Percentiles rank a stretch among this genome's conserved stretches.
These are phyloP conservation scores for Micropterix aruncella DNA, from an alignment of 2,888 invertebrate species.

Conservation along the genomic window DNA sequence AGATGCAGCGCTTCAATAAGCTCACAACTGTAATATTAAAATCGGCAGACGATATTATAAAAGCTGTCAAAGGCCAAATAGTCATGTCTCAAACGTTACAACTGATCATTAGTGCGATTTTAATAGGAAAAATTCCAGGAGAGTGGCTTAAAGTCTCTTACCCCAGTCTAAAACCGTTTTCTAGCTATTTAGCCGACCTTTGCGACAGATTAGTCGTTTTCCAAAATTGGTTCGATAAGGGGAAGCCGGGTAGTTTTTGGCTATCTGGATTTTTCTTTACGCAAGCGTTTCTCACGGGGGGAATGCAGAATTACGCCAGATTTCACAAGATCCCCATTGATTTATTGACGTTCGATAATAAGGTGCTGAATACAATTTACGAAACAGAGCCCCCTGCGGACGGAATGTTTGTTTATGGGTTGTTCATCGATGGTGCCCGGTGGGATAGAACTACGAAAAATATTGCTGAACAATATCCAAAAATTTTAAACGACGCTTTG, in stretches of 20 bases:
- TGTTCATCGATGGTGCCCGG: slow-evolving; percentile 76
- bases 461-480: slow-evolving; percentile 68
- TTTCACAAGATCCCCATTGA: slow-evolving; percentile 81
- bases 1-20: slow-evolving; percentile 58
- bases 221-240: slow-evolving; percentile 48
- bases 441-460: slow-evolving; percentile 52
- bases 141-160: slow-evolving; percentile 77
- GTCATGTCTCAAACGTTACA: slow-evolving; percentile 82
- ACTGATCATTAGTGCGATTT: slow-evolving; percentile 49
- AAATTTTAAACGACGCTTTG: slow-evolving; percentile 64
- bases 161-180: slow-evolving; percentile 75
- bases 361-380: slow-evolving; percentile 38
- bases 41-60: slow-evolving; percentile 61
- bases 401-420: slow-evolving; percentile 56
- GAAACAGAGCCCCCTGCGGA: slow-evolving; percentile 33
- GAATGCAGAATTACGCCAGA: slow-evolving; percentile 81
- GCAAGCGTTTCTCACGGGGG: slow-evolving; percentile 84
- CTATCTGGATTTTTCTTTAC: slow-evolving; percentile 87
- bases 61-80: slow-evolving; percentile 69
- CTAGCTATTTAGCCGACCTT: slow-evolving; percentile 71
- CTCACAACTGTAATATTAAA: slow-evolving; percentile 46
- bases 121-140: slow-evolving; percentile 62
- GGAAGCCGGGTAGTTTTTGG: slow-evolving; percentile 79
- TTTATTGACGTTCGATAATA: slow-evolving; percentile 59
- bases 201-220: slow-evolving; percentile 61